Base-by-base conservation (phyloP, 2,797 vertebrate genomes). In the Cuniculus paca region DNA sequence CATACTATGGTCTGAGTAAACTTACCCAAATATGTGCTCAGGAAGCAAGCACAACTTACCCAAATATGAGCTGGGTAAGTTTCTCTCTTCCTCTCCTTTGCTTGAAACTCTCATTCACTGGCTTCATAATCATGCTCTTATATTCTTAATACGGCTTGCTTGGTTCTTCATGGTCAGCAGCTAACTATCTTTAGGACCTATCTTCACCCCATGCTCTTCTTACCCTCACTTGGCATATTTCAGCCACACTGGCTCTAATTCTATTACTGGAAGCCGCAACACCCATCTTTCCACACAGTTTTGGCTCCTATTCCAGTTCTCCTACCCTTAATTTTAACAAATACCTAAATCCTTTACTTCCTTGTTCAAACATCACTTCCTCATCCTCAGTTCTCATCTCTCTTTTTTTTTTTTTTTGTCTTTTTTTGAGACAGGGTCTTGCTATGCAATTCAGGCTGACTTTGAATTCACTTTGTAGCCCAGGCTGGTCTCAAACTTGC, bases 301-400 rank as follows among this genome's bases (percentile, higher is more conserved):
- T 34, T 75, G 60, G 70, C 28, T 50, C 54, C 52, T 88, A 72
- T 90, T 54, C 36, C 5, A 39, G 11, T n/a, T 6, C 17, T 6
- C 70, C 31, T 28, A 31, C 2, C 72, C 17, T 6, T 11, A 75
- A 42, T 36, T 60, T 36, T 63, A 60, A 48, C 92, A 70, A 83
- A 19, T 82, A 90, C 1, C 28, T 90, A 90, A 83, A 22, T 88
- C 22, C 36, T 95, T 94, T 28, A 61, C n/a, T 80, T 95, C 39
- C 63, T 81, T 77, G 22, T 72, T 96, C 19, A 94, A 65, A 34
- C 6, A 60, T 86, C 14, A 58, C 92, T 88, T 96, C 60, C 78
- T 82, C 14, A 39, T 54, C 52, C 52, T 54, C 52, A 54, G 52
- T 54, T 86, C 68, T 94, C 22, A 58, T 77, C 52, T 36, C 36